Evolutionary conservation across 2,797 vertebrate genomes (phyloP), one percentile per base, ranked within the genome.

Genomic region (Poecilia gillii): DNA sequence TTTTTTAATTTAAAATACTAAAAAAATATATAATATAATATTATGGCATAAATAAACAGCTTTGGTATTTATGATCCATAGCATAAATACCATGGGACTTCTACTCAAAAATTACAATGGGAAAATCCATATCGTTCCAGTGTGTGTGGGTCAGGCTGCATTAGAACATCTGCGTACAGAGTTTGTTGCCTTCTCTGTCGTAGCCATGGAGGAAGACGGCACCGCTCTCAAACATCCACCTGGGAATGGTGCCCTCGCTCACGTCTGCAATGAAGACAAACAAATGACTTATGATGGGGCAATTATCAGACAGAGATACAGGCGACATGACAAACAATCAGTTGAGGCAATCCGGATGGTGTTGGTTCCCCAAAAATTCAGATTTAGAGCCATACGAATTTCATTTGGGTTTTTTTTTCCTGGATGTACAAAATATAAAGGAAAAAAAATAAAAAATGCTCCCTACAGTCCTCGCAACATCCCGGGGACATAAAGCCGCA

Each of bases 131-230:
- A 20, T 25, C 9, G 5, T 9, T 11, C 20, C 20, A 51, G 49
- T 9, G 78, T 28, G 25, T 55, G 9, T 59, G 36, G 31, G 12
- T 36, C 39, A 55, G 31, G 72, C 3, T 53, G 31, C 81, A 39
- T 78, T 8, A 79, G 47, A 51, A 16, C 3, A 45, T 83, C 36
- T 82, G 96, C 97, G 86, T 96, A 99, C 99, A 97, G 77, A 99
- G 94, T 93, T 99, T 99, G 95, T 97, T 97, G 84, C 97, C 98
- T 79, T 99, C 99, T 94, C 97, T 99, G 95, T 99, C 98, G 18
- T 99, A 99, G 84, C 98, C 99, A 31, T 99, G 98, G 78, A 99
- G 97, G 90, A 95, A 99, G 79, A 97, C 93, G 14, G 97, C 93
- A 74, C 98, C 98, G 28, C 82, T 96, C 90, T 99, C 97, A 87